Evolutionary conservation across 2,888 invertebrate genomes (phyloP).

Genomic region (Anarsia innoxiella): DNA sequence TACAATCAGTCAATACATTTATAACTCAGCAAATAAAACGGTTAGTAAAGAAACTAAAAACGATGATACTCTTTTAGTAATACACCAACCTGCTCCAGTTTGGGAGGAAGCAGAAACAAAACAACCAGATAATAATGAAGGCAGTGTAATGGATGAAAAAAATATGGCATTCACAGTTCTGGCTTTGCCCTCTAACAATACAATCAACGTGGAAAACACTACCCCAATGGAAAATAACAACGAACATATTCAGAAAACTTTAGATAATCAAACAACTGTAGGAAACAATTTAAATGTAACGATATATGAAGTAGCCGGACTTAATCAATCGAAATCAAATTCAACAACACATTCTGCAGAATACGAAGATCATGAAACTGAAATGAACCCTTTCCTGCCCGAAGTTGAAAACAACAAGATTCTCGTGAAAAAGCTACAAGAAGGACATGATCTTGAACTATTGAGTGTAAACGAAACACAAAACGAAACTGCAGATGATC

Average conservation of each 20-base stretch:
- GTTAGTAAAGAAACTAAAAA: no score
- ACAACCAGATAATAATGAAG: not conserved
- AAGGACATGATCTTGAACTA: conserved; percentile 67
- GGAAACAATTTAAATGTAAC: conserved; percentile 57
- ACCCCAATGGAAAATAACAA: no score
- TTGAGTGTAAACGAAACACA: conserved; percentile 58
- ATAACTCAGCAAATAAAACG: conserved; percentile 39
- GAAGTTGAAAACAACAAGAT: conserved; percentile 78
- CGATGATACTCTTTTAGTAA: not conserved
- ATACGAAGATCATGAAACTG: conserved; percentile 64
- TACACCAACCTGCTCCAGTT: conserved; percentile 49
- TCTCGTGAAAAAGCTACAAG: conserved; percentile 75
- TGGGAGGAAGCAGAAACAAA: conserved; percentile 40
- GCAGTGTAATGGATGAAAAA: not conserved
- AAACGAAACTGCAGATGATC: conserved; percentile 55
- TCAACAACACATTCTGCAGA: conserved; percentile 41
- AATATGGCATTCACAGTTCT: no score
- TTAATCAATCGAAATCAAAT: conserved; percentile 39
- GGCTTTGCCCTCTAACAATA: no score
- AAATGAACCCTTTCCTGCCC: conserved; percentile 81
- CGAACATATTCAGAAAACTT: no score
- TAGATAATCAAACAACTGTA: not conserved
- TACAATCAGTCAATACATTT: conserved; percentile 54
- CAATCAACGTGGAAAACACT: no score
- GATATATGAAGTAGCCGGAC: conserved; percentile 59